Conservation (phyloP, 1,140 invertebrate genomes). For the Trialeurodes vaporariorum region DNA sequence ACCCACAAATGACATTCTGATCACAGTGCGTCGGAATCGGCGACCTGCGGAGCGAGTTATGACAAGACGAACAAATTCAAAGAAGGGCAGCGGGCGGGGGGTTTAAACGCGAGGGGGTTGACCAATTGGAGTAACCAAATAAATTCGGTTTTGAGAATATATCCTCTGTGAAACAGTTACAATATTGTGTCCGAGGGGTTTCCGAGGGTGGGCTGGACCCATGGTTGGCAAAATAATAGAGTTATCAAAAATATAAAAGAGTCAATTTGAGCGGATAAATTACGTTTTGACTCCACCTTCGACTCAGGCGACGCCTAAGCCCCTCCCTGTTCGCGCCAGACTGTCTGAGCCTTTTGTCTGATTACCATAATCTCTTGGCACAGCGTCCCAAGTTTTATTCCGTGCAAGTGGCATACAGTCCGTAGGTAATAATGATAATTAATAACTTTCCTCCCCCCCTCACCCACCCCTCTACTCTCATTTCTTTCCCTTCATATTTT, state of each 20-base stretch:
- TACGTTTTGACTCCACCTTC: neutral
- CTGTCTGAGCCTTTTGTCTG: neutral
- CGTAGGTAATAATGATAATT: slow-evolving; percentile 1
- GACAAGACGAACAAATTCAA: too few relatives aligned
- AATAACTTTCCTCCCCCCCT: neutral
- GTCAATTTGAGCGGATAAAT: neutral
- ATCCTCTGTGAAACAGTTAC: too few relatives aligned
- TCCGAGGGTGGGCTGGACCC: neutral
- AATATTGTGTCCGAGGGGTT: too few relatives aligned
- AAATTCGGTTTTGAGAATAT: neutral
- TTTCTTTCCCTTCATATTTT: too few relatives aligned
- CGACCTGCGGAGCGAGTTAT: too few relatives aligned
- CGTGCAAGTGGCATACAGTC: neutral
- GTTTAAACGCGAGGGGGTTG: too few relatives aligned
- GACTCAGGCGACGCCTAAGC: neutral
- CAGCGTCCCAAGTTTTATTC: neutral
- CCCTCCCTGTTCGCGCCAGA: neutral
- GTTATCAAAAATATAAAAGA: slow-evolving; percentile 1
- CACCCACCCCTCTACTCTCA: too few relatives aligned
- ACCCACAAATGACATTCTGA: too few relatives aligned
- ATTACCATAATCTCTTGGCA: neutral
- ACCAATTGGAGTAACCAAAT: neutral
- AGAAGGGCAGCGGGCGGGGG: too few relatives aligned
- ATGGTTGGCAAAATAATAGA: neutral
- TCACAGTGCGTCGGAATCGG: too few relatives aligned